Conservation (phyloP, 2,888 invertebrate species). For the Ptilodon capucinus region DNA sequence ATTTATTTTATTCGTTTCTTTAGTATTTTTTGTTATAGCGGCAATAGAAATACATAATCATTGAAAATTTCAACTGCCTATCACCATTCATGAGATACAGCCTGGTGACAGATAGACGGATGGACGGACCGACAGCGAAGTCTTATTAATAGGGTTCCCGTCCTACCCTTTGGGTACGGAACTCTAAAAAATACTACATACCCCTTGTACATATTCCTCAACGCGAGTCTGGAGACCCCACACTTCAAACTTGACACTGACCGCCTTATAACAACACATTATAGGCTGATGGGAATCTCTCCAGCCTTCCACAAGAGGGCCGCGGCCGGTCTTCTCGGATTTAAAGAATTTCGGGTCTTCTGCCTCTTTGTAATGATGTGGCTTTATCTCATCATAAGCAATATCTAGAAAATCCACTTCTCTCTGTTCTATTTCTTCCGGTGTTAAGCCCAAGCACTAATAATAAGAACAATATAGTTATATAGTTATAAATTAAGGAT, state of each 20-base stretch:
- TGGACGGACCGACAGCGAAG: too few relatives aligned
- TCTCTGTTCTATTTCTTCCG: constrained; percentile 88
- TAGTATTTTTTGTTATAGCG: too few relatives aligned
- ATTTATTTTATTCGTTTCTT: too few relatives aligned
- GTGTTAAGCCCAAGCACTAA: constrained; percentile 88
- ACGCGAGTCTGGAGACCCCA: constrained; percentile 96
- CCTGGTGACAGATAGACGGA: too few relatives aligned
- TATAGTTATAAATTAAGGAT: background rate
- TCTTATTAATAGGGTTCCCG: too few relatives aligned
- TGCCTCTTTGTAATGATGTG: constrained; percentile 94
- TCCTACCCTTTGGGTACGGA: too few relatives aligned
- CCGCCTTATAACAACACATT: constrained; percentile 97
- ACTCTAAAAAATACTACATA: constrained; percentile 55
- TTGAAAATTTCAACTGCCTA: too few relatives aligned
- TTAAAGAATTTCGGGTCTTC: constrained; percentile 94
- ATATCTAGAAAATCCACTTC: constrained; percentile 93
- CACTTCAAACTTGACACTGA: constrained; percentile 93
- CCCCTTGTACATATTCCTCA: constrained; percentile 93
- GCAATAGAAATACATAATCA: too few relatives aligned
- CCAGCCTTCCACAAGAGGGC: constrained; percentile 94
- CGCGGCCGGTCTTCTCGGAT: constrained; percentile 91
- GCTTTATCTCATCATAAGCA: constrained; percentile 92
- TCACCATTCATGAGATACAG: too few relatives aligned
- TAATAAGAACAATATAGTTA: background rate
- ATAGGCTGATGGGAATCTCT: constrained; percentile 87